These are phyloP conservation scores for Drosophila rufa DNA, from an alignment of 1,140 invertebrate species.

Conservation along the genomic window DNA sequence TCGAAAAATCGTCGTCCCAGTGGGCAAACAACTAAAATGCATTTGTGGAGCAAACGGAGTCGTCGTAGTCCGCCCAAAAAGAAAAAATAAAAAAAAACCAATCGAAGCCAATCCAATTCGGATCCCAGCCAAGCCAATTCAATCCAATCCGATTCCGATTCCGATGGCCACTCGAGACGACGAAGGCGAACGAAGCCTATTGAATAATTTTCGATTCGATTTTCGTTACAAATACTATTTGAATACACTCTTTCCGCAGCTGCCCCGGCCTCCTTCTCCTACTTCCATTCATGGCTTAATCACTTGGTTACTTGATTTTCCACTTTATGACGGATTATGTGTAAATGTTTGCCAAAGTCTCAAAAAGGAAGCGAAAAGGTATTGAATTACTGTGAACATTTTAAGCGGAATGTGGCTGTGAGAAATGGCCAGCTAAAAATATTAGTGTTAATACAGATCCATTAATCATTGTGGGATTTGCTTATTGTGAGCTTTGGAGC, in stretches of 20 bases:
- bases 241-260: constrained; percentile 8
- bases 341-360: constrained; percentile 62
- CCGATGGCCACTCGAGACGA: constrained; percentile 45
- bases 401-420: constrained; percentile 34
- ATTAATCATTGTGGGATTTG: constrained; percentile 61
- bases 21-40: constrained; percentile 71
- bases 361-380: constrained; percentile 40
- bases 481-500: constrained; percentile 9
- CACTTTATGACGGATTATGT: constrained; percentile 79
- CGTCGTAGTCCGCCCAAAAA: constrained; percentile 31
- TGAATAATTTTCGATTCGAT: constrained; percentile 76
- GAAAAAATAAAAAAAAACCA: constrained; percentile 13
- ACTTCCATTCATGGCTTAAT: constrained; percentile 60
- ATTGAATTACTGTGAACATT: constrained; percentile 52
- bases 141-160: constrained; percentile 46
- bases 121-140: constrained; percentile 53
- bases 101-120: constrained; percentile 45
- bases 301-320: constrained; percentile 79
- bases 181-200: constrained; percentile 68
- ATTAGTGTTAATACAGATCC: constrained; percentile 14
- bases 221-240: constrained; percentile 56
- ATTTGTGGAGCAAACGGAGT: constrained; percentile 55
- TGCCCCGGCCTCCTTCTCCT: neutral
- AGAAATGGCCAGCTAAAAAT: constrained; percentile 24
- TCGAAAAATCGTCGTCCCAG: constrained; percentile 33